phyloP scores from a whole-genome alignment of 2,888 invertebrate genomes.

The Sinodicranocentrus sp. region DNA sequence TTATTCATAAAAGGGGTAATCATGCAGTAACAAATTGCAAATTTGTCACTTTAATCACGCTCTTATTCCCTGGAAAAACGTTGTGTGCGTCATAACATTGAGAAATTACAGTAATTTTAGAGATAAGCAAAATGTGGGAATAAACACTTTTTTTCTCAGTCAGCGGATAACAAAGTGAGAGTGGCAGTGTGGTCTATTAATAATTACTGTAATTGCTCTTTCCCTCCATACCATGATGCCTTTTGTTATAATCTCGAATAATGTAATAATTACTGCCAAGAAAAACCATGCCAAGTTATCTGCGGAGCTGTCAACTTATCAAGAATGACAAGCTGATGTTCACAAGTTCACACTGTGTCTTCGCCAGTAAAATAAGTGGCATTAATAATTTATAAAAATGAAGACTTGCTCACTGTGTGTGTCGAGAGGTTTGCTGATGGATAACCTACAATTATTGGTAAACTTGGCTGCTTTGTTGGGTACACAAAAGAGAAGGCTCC shows the following conservation, averaged over 20 bases:
- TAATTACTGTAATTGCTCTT: conserved; percentile 1
- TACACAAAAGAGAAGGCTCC: background rate
- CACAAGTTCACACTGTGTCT: conserved; percentile 10
- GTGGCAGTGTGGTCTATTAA: background rate
- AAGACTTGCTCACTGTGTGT: background rate
- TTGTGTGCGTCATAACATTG: background rate
- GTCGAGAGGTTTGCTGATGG: background rate
- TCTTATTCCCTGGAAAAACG: background rate
- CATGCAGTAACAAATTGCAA: background rate
- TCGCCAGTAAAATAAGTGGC: too few relatives aligned
- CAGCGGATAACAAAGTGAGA: background rate
- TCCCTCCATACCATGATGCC: background rate
- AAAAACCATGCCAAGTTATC: background rate
- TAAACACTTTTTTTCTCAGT: background rate
- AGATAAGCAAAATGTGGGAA: background rate
- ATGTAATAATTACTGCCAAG: background rate
- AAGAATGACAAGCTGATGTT: conserved; percentile 15
- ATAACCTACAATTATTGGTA: conserved; percentile 10
- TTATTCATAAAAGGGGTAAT: conserved; percentile 4
- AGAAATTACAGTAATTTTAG: conserved; percentile 5
- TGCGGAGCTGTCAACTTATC: background rate
- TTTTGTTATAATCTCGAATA: background rate
- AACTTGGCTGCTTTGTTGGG: conserved; percentile 3
- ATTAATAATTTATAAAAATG: too few relatives aligned
- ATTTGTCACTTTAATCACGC: conserved; percentile 22